These are phyloP conservation scores for Platorchestia sp. DNA, from an alignment of 1,140 invertebrate genomes.

Conservation along the genomic window DNA sequence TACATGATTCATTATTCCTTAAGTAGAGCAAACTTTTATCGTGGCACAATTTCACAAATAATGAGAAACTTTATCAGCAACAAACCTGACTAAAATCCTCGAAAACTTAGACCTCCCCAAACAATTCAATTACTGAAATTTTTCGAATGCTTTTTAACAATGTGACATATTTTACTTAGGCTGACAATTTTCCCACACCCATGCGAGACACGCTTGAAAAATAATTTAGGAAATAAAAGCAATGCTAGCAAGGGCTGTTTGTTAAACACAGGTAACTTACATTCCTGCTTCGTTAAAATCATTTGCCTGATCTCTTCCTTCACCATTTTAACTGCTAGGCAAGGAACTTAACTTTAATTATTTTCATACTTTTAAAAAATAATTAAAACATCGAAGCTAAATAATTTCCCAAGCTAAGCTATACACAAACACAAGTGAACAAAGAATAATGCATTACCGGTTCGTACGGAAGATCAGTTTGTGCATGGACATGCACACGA, in stretches of 20 bases:
- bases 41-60: not conserved
- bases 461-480: conserved; percentile 32
- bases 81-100: not conserved
- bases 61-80: not conserved
- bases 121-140: too few relatives aligned
- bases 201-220: too few relatives aligned
- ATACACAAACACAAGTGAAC: not conserved
- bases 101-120: too few relatives aligned
- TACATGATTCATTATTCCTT: not conserved
- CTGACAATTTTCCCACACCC: not conserved
- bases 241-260: too few relatives aligned
- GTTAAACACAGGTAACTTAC: too few relatives aligned
- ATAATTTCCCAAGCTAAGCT: too few relatives aligned
- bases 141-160: not conserved
- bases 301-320: too few relatives aligned
- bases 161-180: not conserved
- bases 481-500: conserved; percentile 9
- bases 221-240: not conserved
- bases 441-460: conserved; percentile 16
- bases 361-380: too few relatives aligned
- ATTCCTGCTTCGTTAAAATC: too few relatives aligned
- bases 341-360: too few relatives aligned
- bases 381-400: too few relatives aligned
- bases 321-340: too few relatives aligned
- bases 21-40: not conserved